These are phyloP conservation scores for Ochropleura leucogaster DNA, from an alignment of 2,888 invertebrate genomes.

Conservation along the genomic window DNA sequence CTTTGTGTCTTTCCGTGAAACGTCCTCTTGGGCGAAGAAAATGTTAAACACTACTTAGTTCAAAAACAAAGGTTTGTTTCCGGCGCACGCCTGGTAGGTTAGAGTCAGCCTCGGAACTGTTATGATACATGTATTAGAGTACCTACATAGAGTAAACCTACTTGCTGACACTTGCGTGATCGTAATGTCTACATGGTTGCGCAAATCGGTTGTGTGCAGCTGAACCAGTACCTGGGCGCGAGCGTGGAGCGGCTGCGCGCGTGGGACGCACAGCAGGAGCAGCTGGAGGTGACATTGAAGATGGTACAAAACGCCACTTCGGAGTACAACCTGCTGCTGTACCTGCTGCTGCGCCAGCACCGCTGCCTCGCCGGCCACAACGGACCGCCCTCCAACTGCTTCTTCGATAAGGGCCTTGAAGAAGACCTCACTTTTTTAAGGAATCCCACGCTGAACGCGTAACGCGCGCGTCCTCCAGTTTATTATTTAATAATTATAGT, in stretches of 20 bases:
- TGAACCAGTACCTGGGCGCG: conserved; percentile 74
- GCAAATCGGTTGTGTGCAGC: conserved; percentile 60
- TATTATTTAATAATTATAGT: conserved; percentile 65
- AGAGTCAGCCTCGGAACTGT: not conserved
- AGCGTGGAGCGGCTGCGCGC: conserved; percentile 78
- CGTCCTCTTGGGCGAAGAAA: not conserved
- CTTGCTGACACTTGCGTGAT: not conserved
- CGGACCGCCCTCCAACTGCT: conserved; percentile 68
- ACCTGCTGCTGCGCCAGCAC: conserved; percentile 79
- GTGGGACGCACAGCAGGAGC: conserved; percentile 80
- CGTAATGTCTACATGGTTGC: not conserved
- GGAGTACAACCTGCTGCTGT: conserved; percentile 84
- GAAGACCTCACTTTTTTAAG: conserved; percentile 69
- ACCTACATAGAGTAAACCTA: not conserved
- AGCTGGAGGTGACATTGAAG: conserved; percentile 77
- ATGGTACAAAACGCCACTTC: conserved; percentile 80
- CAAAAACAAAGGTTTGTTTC: conserved; percentile 9
- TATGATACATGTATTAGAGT: not conserved
- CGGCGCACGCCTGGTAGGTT: not conserved
- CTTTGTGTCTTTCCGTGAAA: not conserved
- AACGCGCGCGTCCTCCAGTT: conserved; percentile 41
- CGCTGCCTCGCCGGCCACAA: conserved; percentile 68
- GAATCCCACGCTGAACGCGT: conserved; percentile 63
- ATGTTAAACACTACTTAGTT: not conserved
- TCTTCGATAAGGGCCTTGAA: conserved; percentile 72